These are phyloP conservation scores for Pangasius krempfi DNA, from an alignment of 2,797 vertebrate species.

Conservation along the genomic window DNA sequence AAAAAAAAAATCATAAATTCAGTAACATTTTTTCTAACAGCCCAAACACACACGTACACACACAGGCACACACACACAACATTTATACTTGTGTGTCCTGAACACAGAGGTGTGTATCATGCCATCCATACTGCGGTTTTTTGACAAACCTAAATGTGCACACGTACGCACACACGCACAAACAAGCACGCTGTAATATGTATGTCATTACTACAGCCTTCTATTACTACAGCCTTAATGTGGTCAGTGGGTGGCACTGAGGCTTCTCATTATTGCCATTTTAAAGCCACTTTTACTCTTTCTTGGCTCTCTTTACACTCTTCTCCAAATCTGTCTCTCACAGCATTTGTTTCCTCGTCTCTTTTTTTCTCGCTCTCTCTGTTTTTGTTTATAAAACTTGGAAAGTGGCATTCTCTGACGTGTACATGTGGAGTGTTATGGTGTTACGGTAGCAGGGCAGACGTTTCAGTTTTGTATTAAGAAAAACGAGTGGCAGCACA, in stretches of 20 bases:
- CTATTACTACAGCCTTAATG: constrained; percentile 78
- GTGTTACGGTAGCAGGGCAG: constrained; percentile 23
- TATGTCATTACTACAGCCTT: constrained; percentile 65
- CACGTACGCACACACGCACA: constrained; percentile 23
- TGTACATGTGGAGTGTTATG: constrained; percentile 47
- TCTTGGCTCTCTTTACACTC: constrained; percentile 44
- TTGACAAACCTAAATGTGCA: background rate
- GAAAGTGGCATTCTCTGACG: background rate
- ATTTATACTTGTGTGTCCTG: background rate
- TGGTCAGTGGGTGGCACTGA: constrained; percentile 76
- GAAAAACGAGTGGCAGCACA: constrained; percentile 45
- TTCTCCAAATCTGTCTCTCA: constrained; percentile 10
- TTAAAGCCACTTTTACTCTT: constrained; percentile 76
- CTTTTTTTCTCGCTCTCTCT: background rate
- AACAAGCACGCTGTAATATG: constrained; percentile 60
- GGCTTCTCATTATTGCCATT: constrained; percentile 75
- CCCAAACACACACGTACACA: background rate
- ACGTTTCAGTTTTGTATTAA: constrained; percentile 51
- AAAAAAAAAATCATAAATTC: background rate
- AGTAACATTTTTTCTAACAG: background rate
- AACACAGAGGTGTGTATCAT: constrained; percentile 12
- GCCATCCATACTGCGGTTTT: background rate
- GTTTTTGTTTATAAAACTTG: constrained; percentile 13
- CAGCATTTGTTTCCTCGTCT: background rate
- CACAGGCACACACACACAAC: background rate